Evolutionary conservation across 1,140 invertebrate genomes (phyloP).

Genomic region (Aphaenogaster ashmeadi): DNA sequence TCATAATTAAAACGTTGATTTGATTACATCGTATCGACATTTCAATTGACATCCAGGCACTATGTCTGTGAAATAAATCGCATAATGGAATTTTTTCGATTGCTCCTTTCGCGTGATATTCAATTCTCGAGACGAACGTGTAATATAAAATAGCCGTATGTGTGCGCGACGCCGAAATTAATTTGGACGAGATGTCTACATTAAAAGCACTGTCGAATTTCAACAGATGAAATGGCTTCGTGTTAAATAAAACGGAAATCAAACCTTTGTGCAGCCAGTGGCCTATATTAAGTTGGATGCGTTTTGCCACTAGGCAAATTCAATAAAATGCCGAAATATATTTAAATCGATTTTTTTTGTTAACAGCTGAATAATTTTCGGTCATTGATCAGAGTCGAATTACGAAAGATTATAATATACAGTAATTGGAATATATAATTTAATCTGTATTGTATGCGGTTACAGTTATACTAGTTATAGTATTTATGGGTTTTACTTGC

Average conservation of each 20-base stretch:
- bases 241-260: slow-evolving; percentile 64
- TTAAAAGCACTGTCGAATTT: slow-evolving; percentile 46
- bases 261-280: slow-evolving; percentile 50
- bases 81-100: slow-evolving; percentile 29
- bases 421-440: slow-evolving; percentile 38
- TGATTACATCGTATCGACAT: slow-evolving; percentile 33
- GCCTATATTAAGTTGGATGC: slow-evolving; percentile 34
- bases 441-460: background rate
- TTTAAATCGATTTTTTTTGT: slow-evolving; percentile 18
- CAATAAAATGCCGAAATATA: background rate
- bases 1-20: slow-evolving; percentile 60
- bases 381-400: background rate
- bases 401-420: background rate
- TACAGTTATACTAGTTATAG: background rate
- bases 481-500: slow-evolving; percentile 8
- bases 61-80: slow-evolving; percentile 22
- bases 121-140: background rate
- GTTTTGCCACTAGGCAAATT: background rate
- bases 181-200: slow-evolving; percentile 47
- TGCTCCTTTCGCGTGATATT: slow-evolving; percentile 40
- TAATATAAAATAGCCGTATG: slow-evolving; percentile 8
- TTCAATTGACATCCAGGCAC: slow-evolving; percentile 27
- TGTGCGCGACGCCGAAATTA: slow-evolving; percentile 12
- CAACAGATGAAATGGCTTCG: slow-evolving; percentile 6
- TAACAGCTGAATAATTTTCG: slow-evolving; percentile 9